Base-by-base conservation (phyloP, 2,888 invertebrate species). In the Protodeltote pygarga region DNA sequence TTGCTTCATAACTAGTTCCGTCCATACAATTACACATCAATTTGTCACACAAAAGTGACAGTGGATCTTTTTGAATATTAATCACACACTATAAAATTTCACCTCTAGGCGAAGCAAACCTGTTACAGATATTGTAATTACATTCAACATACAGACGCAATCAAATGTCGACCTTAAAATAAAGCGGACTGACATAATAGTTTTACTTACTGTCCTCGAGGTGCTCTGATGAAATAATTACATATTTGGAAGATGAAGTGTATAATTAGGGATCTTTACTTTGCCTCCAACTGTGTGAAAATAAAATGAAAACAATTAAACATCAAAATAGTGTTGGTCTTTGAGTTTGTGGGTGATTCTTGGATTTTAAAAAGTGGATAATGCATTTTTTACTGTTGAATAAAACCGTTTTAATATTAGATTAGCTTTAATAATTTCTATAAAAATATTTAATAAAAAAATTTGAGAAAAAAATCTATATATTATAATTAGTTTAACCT, bases 261-360 rank as follows among this genome's bases (percentile, higher is more conserved):
- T 80, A 58, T 81, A 81, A 85, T 87, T 84, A 85, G 47, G 63
- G 61, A 75, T 75, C 72, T 79, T 75, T 76, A 81, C 58, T 63
- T 70, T 75, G 75, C 71, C 63, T 78, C 73, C 77, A 66, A 77
- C 77, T 81, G 82, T 85, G 84, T 79, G 79, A 85, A 81, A 79
- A 76, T 67, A 75, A 77, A 81, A 81, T 80, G 69, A 74, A 86
- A 83, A 83, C 81, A 82, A 85, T 87, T 85, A 81, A 69, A 77
- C 48, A 59, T 59, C 46, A 41, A 48, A 52, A 63, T 49, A 25
- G 47, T 39, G 29, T 48, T 48, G 33, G 38, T 39, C 29, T 52
- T 50, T 15, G 32, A 53, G 28, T 20, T 40, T 46, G 11, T 45
- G 16, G 11, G n/a, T 21, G 15, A 16, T 13, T 31, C 53, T 44